A percentile compares a stretch with the other conserved stretches of the same genome.
These are phyloP conservation scores for Pipistrellus pipistrellus DNA, from an alignment of 2,797 vertebrate species.

Conservation along the genomic window DNA sequence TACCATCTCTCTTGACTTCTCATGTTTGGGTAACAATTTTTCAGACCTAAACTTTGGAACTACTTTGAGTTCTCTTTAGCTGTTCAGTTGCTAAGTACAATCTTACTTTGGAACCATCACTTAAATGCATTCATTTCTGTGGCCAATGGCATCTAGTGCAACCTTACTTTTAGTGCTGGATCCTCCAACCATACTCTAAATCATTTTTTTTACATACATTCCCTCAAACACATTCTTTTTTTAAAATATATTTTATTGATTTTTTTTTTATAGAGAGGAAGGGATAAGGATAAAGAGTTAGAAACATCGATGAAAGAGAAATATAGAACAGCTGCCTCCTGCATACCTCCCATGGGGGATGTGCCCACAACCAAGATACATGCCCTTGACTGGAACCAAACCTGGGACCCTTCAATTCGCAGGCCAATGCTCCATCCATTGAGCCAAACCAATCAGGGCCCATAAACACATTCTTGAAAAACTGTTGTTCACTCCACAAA, in stretches of 20 bases:
- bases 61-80: neutral
- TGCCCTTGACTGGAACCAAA: too few species aligned
- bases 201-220: neutral
- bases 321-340: too few species aligned
- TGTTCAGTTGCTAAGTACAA: neutral
- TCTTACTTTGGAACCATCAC: neutral
- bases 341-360: too few species aligned
- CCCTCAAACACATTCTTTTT: neutral
- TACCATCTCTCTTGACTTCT: neutral
- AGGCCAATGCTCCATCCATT: too few species aligned
- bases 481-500: neutral
- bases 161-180: neutral
- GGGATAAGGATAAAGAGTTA: too few species aligned
- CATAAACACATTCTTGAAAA: neutral
- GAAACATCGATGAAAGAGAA: too few species aligned
- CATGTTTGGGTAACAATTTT: neutral
- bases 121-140: neutral
- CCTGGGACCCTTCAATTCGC: too few species aligned
- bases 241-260: too few species aligned
- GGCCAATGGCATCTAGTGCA: neutral
- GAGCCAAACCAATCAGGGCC: too few species aligned
- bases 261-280: too few species aligned
- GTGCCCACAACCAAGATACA: too few species aligned
- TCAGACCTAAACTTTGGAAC: neutral
- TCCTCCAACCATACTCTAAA: neutral